These are phyloP conservation scores for Mormoops blainvillei DNA, from an alignment of 2,113 vertebrate species.

Conservation along the genomic window DNA sequence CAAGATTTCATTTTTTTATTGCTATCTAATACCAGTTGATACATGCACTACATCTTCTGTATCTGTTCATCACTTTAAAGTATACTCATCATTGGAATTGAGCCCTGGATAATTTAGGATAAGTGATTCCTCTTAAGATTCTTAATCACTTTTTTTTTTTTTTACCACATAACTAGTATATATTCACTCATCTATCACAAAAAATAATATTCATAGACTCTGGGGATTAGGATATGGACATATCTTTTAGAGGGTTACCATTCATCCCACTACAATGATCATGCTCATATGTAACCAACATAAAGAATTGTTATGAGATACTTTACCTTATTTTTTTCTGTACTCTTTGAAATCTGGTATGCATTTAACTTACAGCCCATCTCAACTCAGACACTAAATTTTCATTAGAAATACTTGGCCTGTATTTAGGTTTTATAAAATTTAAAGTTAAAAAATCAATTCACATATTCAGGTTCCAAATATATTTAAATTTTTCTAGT, in stretches of 20 bases:
- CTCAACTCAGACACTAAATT: neutral
- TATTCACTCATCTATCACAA: neutral
- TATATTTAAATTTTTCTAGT: neutral
- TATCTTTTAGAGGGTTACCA: neutral
- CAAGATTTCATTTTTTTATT: neutral
- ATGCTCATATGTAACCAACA: neutral
- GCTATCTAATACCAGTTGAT: neutral
- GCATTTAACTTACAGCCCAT: neutral
- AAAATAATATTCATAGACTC: neutral
- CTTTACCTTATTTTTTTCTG: neutral
- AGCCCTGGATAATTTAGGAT: neutral
- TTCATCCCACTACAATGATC: neutral
- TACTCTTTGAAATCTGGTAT: neutral
- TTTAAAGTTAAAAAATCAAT: neutral
- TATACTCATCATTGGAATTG: neutral
- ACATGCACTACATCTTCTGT: neutral
- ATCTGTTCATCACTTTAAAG: neutral
- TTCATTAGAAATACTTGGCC: neutral
- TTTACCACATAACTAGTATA: neutral
- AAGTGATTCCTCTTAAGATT: neutral
- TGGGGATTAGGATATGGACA: neutral
- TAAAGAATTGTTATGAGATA: neutral
- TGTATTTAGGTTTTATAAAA: conserved; percentile 1
- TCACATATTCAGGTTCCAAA: neutral
- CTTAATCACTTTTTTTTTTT: neutral